phyloP scores from a whole-genome alignment of 2,113 vertebrate genomes.

The Larimichthys polyactis region DNA sequence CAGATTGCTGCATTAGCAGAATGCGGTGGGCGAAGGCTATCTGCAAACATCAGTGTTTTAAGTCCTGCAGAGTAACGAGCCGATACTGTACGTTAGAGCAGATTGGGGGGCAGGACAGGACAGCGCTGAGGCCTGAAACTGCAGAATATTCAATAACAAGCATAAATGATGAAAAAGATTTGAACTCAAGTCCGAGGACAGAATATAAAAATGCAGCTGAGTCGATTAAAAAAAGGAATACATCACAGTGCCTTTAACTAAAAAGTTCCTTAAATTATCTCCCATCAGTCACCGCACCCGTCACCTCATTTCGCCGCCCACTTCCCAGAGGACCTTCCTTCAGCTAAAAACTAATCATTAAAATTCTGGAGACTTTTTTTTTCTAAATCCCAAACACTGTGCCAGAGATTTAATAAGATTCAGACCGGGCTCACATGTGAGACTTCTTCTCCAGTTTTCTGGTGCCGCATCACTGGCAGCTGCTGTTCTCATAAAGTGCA shows the following conservation, averaged over 20 bases:
- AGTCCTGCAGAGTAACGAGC: constrained; percentile 68
- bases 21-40: constrained; percentile 71
- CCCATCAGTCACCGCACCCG: constrained; percentile 16
- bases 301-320: constrained; percentile 39
- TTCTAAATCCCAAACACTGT: constrained; percentile 19
- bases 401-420: constrained; percentile 31
- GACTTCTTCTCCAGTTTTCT: constrained; percentile 15
- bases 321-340: constrained; percentile 3
- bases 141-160: constrained; percentile 68
- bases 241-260: neutral
- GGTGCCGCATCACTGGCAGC: constrained; percentile 14
- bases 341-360: constrained; percentile 23
- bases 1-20: constrained; percentile 82
- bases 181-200: constrained; percentile 3
- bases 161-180: constrained; percentile 49
- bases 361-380: constrained; percentile 27
- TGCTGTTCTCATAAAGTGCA: constrained; percentile 37
- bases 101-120: constrained; percentile 28
- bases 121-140: constrained; percentile 36
- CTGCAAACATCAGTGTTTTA: constrained; percentile 82
- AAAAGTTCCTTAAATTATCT: constrained; percentile 31
- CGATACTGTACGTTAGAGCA: constrained; percentile 58
- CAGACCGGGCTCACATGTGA: neutral
- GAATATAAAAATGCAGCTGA: constrained; percentile 32
- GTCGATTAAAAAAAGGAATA: constrained; percentile 3